phyloP scores from a whole-genome alignment of 2,113 vertebrate species.

The Gnathonemus echidnorhynchus region DNA sequence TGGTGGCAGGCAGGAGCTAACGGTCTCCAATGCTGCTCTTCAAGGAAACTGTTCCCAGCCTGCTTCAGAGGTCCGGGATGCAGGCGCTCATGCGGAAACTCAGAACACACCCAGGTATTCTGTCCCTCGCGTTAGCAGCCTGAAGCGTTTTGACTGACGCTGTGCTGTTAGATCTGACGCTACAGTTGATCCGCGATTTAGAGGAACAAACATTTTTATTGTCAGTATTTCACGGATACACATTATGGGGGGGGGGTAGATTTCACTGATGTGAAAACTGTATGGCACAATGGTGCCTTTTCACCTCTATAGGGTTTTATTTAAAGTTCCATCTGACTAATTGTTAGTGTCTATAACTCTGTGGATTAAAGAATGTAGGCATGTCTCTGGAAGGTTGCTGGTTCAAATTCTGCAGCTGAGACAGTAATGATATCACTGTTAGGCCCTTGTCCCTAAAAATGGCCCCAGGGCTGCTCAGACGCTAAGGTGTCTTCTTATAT shows the following conservation, averaged over 20 bases:
- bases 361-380: background rate
- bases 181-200: background rate
- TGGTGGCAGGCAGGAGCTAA: conserved; percentile 52
- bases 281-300: too few species aligned
- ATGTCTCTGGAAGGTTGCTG: background rate
- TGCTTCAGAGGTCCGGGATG: conserved; percentile 50
- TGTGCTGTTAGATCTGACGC: background rate
- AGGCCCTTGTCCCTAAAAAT: background rate
- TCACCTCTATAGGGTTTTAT: too few species aligned
- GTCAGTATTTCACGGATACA: background rate
- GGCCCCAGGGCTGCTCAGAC: background rate
- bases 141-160: background rate
- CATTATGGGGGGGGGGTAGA: background rate
- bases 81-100: background rate
- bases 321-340: too few species aligned
- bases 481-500: background rate
- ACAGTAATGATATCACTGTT: background rate
- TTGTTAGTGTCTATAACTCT: background rate
- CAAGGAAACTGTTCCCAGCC: conserved; percentile 23
- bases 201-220: background rate
- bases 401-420: background rate
- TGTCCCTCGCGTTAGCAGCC: too few species aligned
- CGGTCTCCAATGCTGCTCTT: conserved; percentile 44
- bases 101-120: background rate
- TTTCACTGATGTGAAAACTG: too few species aligned